A percentile compares a stretch with the other conserved stretches of the same genome.
phyloP scores from a whole-genome alignment of 2,797 vertebrate species.

The Propithecus deckenii region DNA sequence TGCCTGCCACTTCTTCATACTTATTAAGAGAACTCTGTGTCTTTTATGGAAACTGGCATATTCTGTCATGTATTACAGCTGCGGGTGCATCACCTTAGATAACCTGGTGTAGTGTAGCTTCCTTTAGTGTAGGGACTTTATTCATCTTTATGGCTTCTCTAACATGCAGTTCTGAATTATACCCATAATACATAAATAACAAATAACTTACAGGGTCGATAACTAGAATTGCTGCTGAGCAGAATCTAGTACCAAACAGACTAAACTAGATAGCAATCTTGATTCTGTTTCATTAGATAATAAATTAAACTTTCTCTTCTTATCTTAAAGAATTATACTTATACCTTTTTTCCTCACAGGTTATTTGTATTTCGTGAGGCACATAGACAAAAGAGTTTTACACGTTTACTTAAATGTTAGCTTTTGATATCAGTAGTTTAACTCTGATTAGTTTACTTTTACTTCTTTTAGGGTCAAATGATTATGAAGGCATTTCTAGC shows the following conservation, averaged over 20 bases:
- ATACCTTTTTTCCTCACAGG: not conserved
- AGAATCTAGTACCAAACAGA: not conserved
- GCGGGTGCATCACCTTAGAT: not conserved
- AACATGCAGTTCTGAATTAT: not conserved
- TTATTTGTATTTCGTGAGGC: conserved; percentile 1
- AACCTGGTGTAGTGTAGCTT: not conserved
- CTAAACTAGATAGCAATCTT: not conserved
- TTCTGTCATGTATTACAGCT: not conserved
- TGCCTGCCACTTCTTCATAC: not conserved
- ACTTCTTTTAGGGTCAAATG: not conserved
- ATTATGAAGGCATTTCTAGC: not conserved
- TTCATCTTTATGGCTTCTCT: not conserved
- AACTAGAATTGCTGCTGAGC: not conserved
- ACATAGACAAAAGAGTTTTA: not conserved
- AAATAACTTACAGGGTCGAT: not conserved
- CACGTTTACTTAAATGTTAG: not conserved
- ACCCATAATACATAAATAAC: not conserved
- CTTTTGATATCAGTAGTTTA: not conserved
- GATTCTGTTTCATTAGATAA: not conserved
- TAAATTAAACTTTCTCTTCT: not conserved
- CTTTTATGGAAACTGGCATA: not conserved
- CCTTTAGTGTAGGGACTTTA: not conserved
- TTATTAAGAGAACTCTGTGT: not conserved
- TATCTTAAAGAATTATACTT: not conserved
- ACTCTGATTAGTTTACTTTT: not conserved